Conservation (phyloP, 37 sponge, comb jelly and placozoan species). For the Cladorhizidae sp. region DNA sequence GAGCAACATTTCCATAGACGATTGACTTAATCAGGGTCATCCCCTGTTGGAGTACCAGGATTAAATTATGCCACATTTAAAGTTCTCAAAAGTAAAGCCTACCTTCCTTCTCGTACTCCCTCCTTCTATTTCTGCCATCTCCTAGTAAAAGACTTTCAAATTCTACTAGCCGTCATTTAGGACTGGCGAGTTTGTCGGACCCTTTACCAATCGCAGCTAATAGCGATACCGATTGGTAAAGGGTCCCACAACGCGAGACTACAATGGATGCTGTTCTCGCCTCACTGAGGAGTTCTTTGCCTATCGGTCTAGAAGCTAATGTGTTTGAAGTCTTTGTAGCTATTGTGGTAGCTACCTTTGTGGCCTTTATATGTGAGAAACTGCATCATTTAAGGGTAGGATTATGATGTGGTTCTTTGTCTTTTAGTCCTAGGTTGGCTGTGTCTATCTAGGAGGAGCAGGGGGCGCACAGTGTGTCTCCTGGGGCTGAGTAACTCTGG, state of each 20-base stretch:
- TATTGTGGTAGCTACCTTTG: background rate
- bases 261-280: background rate
- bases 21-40: constrained; percentile 77
- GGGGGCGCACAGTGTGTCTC: background rate
- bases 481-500: constrained; percentile 74
- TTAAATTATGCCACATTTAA: no score
- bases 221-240: no score
- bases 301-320: constrained; percentile 7
- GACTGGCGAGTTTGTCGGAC: background rate
- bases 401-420: constrained; percentile 4
- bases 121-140: no score
- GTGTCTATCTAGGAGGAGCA: no score
- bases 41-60: constrained; percentile 35
- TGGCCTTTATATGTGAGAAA: no score
- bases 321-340: constrained; percentile 14
- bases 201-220: background rate
- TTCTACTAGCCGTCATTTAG: no score
- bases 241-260: no score
- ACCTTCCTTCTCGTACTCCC: no score
- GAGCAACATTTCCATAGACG: constrained; percentile 86
- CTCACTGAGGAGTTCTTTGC: background rate
- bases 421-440: no score
- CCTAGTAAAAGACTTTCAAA: no score
- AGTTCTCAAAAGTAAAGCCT: no score
- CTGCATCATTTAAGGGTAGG: background rate